Base-by-base conservation (phyloP, 1,140 invertebrate species). In the Chrysoperla carnea region DNA sequence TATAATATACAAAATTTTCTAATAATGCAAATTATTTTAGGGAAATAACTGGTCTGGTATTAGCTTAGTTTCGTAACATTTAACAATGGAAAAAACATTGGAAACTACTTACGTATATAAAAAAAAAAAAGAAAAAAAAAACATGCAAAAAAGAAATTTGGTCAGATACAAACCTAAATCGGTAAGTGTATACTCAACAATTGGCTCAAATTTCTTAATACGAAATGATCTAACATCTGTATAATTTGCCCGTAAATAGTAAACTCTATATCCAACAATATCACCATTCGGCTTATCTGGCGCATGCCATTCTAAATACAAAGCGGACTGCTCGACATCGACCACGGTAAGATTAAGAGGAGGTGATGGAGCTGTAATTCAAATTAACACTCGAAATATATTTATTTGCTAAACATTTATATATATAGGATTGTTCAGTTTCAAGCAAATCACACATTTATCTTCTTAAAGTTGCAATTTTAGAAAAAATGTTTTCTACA, bases 291-390 rank as follows among this genome's bases (percentile, higher is more conserved):
- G 72, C 51, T 69, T 67, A 49, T 72, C 68, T 33, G 87, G 86
- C 59, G 79, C 75, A 52, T 64, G 65, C 86, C 86, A 91, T 50
- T 73, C 73, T 50, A 92, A 66, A 43, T 77, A 75, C 48, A 90
- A 79, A 55, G 78, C 78, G 36, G 72, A 74, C 45, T 84, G 72
- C 41, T 78, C 80, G 36, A 87, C 76, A 58, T 74, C 73, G 45
- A 76, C 66, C 11, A 83, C 70, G 46, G 75, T 81, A 45, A 91
- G 68, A 66, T 88, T 86, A 53, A 75, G 66, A 40, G 86, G 86
- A 56, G 81, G 79, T 58, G 75, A 81, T 59, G 84, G 84, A 62
- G 84, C 84, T 84, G 68, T 9, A 68, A 33, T 38, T 38, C 2
- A 23, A 12, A 15, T 11, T 23, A 9, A 2, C 37, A 38, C 15